A percentile compares a stretch with the other conserved stretches of the same genome.
phyloP scores from a whole-genome alignment of 1,140 invertebrate species.

The Bombus balteatus region DNA sequence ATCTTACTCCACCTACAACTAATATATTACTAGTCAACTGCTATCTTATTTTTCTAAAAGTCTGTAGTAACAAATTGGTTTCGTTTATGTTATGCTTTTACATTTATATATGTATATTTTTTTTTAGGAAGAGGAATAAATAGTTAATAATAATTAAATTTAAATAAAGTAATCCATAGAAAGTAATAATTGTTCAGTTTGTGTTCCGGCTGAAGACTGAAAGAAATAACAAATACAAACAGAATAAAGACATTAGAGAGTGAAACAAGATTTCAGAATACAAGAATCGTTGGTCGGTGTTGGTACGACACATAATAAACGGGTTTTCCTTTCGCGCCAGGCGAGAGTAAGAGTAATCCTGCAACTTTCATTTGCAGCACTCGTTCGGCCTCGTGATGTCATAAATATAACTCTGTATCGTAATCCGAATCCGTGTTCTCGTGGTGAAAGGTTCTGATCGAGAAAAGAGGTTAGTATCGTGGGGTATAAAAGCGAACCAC shows the following conservation, averaged over 20 bases:
- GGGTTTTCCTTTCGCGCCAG: constrained; percentile 60
- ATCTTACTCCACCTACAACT: too few relatives aligned
- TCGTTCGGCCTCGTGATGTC: constrained; percentile 74
- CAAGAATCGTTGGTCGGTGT: constrained; percentile 25
- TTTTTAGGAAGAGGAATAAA: not conserved
- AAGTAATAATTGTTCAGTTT: not conserved
- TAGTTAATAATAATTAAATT: not conserved
- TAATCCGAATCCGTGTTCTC: constrained; percentile 71
- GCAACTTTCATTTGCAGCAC: constrained; percentile 77
- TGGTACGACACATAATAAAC: constrained; percentile 64
- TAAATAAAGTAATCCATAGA: not conserved
- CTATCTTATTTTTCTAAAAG: too few relatives aligned
- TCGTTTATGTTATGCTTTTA: not conserved
- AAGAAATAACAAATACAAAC: not conserved
- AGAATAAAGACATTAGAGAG: not conserved
- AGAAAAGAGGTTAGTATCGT: constrained; percentile 54
- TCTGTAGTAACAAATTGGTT: too few relatives aligned
- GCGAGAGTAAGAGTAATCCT: constrained; percentile 78
- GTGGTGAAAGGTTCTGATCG: constrained; percentile 69
- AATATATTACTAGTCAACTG: not conserved
- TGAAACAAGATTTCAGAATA: constrained; percentile 25
- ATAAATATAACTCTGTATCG: constrained; percentile 75
- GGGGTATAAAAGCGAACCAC: constrained; percentile 17
- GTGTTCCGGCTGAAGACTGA: not conserved
- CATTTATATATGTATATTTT: not conserved